Evolutionary conservation across 2,797 vertebrate genomes (phyloP), one percentile per base, ranked within the genome.

Genomic region (Dicrostonyx torquatus): DNA sequence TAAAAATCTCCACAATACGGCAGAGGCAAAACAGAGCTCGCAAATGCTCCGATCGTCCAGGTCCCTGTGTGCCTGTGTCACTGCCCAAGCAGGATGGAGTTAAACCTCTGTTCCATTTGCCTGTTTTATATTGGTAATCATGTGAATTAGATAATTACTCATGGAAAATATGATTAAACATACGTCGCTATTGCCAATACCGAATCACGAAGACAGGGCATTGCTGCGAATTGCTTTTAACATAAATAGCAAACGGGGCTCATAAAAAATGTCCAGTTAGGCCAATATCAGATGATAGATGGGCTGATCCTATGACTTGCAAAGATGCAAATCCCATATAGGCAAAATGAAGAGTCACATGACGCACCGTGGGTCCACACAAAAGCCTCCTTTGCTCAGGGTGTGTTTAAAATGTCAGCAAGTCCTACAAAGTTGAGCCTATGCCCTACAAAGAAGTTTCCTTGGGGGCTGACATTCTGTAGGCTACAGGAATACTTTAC

Each of bases 91-190:
- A 97, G 86, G 53, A 94, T 96, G 85, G 66, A 93, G 93, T 96
- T 97, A 98, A 97, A 97, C 89, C 91, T 96, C 95, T 64, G 93
- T 96, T 98, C 94, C 96, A 82, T 93, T 97, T 96, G 53, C 95
- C 94, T 92, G 91, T 88, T 98, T 98, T 97, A 97, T 98, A 98
- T 97, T 95, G 98, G 96, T 98, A 98, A 98, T 96, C 95, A 94
- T 96, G 96, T 93, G 97, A 97, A 98, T 98, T 98, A 97, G 96
- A 98, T 70, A 97, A 97, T 97, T 98, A 84, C 97, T 97, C 89
- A 96, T 95, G 97, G 97, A 97, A 98, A 98, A 98, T 97, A 95
- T 96, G 97, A 97, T 90, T 96, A 97, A 97, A 95, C 97, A 97
- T 97, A 96, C 96, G 91, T 95, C 87, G 95, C 97, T 92, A 97